Percentiles rank a stretch among this genome's conserved stretches.
Conservation (phyloP, 2,113 vertebrate species). For the Chaetorhynchus papuensis region DNA sequence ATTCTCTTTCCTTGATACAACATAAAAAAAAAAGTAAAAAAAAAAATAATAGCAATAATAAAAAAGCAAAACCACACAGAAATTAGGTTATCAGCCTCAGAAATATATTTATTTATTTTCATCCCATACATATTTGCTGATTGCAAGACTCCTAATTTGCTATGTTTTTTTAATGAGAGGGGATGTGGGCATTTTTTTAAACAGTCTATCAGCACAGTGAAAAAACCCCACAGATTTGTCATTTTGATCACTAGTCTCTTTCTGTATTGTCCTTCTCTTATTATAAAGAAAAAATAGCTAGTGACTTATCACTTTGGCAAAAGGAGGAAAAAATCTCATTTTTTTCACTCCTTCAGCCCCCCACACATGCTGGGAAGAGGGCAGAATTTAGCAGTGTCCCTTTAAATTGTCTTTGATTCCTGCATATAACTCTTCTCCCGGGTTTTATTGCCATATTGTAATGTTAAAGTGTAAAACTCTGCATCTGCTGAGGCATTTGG, state of each 20-base stretch:
- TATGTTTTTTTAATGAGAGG: not conserved
- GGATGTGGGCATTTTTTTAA: not conserved
- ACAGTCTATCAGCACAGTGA: not conserved
- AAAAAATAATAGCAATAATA: not conserved
- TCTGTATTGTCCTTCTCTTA: not conserved
- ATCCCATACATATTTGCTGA: not conserved
- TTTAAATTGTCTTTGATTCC: constrained; percentile 70
- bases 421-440: constrained; percentile 56
- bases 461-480: constrained; percentile 77
- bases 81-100: not conserved
- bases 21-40: not conserved
- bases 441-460: constrained; percentile 76
- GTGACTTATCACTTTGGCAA: not conserved
- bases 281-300: not conserved
- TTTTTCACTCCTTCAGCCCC: not conserved
- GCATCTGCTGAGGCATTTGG: constrained; percentile 79
- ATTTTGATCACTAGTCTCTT: not conserved
- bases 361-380: not conserved
- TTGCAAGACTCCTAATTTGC: not conserved
- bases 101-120: not conserved
- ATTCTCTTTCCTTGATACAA: not conserved
- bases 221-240: not conserved
- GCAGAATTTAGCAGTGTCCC: constrained; percentile 32
- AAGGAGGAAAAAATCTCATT: not conserved
- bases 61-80: not conserved